phyloP scores from a whole-genome alignment of 2,888 invertebrate genomes.

The Molorchus minor region DNA sequence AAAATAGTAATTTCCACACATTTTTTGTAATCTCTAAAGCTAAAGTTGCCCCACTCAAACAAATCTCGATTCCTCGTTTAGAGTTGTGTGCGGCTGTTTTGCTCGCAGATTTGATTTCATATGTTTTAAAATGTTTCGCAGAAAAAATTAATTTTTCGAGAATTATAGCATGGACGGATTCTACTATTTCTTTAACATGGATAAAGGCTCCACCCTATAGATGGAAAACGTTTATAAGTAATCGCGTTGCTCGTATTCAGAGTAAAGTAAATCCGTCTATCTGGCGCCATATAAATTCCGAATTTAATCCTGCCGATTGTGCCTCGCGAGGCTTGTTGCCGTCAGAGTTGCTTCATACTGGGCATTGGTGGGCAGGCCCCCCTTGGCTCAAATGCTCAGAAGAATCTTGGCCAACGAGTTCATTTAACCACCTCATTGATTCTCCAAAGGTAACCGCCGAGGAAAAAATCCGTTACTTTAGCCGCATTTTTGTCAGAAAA shows the following conservation, averaged over 20 bases:
- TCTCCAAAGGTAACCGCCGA: conserved; percentile 5
- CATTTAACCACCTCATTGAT: neutral
- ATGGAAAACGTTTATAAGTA: conserved; percentile 30
- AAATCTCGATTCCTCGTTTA: conserved; percentile 31
- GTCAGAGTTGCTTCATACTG: neutral
- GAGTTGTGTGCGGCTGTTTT: conserved; percentile 35
- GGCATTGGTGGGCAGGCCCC: conserved; percentile 11
- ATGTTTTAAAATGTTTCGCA: conserved; percentile 3
- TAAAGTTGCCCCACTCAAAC: conserved; percentile 30
- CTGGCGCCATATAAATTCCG: conserved; percentile 4
- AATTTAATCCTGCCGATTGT: conserved; percentile 10
- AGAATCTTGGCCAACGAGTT: conserved; percentile 1
- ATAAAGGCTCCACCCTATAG: conserved; percentile 23
- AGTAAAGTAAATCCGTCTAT: conserved; percentile 2
- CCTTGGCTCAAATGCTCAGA: neutral
- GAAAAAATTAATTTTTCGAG: conserved; percentile 5
- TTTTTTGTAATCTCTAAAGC: too few species aligned
- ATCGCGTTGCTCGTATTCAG: conserved; percentile 31
- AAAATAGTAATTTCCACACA: too few species aligned
- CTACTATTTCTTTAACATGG: conserved; percentile 20
- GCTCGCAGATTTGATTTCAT: conserved; percentile 17
- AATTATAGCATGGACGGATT: conserved; percentile 29
- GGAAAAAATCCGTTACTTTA: conserved; percentile 3
- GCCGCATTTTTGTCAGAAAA: neutral
- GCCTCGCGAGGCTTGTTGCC: conserved; percentile 22